Base-by-base conservation (phyloP, 2,888 invertebrate species). In the Lasioglossum leucozonium region DNA sequence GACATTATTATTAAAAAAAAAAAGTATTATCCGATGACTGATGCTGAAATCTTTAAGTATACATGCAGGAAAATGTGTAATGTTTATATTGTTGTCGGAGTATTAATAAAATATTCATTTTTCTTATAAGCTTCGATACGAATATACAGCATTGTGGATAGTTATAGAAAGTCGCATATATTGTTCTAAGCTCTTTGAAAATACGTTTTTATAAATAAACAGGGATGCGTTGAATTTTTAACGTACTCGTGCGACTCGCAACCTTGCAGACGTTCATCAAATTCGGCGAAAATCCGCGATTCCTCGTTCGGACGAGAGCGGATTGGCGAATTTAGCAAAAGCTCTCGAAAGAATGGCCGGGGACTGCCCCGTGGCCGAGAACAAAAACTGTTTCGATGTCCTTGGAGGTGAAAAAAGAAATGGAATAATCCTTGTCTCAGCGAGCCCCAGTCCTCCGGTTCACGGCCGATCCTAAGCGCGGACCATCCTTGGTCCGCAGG, bases 401-500 rank as follows among this genome's bases (percentile, higher is more conserved):
- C 67, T 37, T 22, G 37, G 67, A 18, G 67, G 67, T 40, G 37
- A 67, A 67, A 67, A 67, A 67, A 67, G 40, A 67, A 67, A 67
- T 37, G 37, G 34, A 67, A 67, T 34, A 67, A 67, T 67, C 67
- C 34, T 40, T 18, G 37, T 37, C 67, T 34, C 18, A 4, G 22
- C 67, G 67, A 37, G 67, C 37, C 67, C 4, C 37, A 37, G 67
- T 11, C 67, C 67, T n/a, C n/a, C 34, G 67, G 67, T 67, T 67
- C 67, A 37, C 37, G 67, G 67, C 11, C 67, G 22, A 4, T 22
- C 67, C 67, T 67, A 67, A 65, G 67, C 58, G 37, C 10, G 67
- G n/a, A 73, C 62, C 82, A 83, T 90, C 87, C 84, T 87, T 81
- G 85, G 65, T 30, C 65, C 81, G 67, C 55, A 81, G 86, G 88